Conservation (phyloP, 1,140 invertebrate species). For the Stratiolaelaps scimitus region DNA sequence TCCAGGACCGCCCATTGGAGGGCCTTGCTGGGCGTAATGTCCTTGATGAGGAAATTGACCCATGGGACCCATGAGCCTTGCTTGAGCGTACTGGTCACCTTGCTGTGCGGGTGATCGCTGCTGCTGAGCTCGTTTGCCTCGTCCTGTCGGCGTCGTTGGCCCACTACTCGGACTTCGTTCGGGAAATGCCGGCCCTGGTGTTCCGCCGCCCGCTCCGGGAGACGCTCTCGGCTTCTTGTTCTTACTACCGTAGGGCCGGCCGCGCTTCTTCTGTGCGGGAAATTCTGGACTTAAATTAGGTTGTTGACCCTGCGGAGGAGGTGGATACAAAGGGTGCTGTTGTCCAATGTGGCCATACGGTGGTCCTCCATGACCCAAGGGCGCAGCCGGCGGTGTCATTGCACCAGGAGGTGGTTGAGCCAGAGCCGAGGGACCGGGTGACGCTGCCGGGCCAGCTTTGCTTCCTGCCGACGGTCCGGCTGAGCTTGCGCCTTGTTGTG, state of each 20-base stretch:
- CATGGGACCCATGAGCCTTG: no score
- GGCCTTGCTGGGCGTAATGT: no score
- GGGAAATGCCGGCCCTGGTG: not conserved
- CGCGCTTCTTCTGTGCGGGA: constrained; percentile 36
- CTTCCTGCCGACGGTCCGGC: no score
- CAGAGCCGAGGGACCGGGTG: no score
- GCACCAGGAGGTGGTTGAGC: no score
- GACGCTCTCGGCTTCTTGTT: constrained; percentile 34
- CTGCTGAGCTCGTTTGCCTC: constrained; percentile 6
- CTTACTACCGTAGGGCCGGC: constrained; percentile 38
- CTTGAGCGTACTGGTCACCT: not conserved
- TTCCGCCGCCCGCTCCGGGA: not conserved
- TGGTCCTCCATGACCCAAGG: no score
- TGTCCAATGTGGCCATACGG: not conserved
- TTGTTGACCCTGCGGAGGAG: not conserved
- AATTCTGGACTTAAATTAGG: constrained; percentile 10
- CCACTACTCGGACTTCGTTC: no score
- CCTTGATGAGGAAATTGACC: no score
- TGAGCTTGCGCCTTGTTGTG: no score
- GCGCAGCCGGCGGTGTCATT: no score
- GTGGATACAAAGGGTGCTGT: constrained; percentile 10
- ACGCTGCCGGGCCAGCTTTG: no score
- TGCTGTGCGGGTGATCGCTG: constrained; percentile 3
- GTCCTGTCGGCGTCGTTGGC: not conserved
- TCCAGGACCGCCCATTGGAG: no score